Evolutionary conservation across 2,888 invertebrate genomes (phyloP).

Genomic region (Lycocerus yunnanus): DNA sequence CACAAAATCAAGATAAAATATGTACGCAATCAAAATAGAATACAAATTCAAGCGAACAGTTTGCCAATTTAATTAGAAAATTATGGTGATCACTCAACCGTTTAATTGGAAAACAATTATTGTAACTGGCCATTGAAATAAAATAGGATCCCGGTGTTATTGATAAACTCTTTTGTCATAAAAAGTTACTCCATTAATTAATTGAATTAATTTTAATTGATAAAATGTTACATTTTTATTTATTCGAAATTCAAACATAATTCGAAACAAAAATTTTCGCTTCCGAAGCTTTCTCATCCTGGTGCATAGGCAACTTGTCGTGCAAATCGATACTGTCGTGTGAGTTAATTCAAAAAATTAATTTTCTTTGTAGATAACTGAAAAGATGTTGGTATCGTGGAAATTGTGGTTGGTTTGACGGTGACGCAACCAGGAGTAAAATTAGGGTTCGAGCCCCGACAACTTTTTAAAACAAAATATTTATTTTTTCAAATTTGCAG

Average conservation of each 20-base stretch:
- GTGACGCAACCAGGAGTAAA: no score
- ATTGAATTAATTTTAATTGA: neutral
- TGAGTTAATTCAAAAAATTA: neutral
- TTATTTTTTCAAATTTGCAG: no score
- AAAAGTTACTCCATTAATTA: neutral
- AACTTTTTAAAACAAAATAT: no score
- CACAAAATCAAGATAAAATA: neutral
- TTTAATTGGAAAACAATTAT: conserved; percentile 37
- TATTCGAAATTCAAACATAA: neutral
- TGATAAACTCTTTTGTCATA: neutral
- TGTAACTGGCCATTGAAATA: conserved; percentile 29
- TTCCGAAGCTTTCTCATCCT: neutral
- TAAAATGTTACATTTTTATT: neutral
- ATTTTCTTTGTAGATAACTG: no score
- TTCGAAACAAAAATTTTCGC: neutral
- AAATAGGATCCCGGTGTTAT: conserved; percentile 20
- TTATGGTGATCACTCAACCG: conserved; percentile 34
- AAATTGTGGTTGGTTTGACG: no score
- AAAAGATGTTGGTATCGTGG: no score
- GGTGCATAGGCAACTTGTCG: neutral
- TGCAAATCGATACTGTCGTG: neutral
- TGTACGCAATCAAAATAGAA: conserved; percentile 8
- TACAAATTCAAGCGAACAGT: conserved; percentile 5
- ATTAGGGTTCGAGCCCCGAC: no score
- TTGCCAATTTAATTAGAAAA: conserved; percentile 36